These are phyloP conservation scores for Calycopis cecrops DNA, from an alignment of 1,140 invertebrate genomes.

Conservation along the genomic window DNA sequence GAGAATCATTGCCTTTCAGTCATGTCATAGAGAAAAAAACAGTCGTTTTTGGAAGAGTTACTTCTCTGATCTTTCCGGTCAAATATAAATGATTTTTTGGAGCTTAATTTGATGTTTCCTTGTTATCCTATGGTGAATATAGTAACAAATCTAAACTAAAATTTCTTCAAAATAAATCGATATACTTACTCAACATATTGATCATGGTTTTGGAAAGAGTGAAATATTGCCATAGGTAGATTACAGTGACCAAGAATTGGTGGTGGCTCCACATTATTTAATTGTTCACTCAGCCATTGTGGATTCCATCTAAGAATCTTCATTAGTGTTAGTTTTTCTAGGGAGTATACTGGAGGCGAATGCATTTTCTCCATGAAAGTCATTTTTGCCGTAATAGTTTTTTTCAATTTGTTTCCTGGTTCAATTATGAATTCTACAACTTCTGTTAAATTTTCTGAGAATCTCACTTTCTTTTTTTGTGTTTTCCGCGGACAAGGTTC, in stretches of 20 bases:
- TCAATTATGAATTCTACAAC: constrained; percentile 51
- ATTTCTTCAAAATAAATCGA: not conserved
- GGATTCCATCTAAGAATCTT: constrained; percentile 61
- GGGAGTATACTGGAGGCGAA: constrained; percentile 43
- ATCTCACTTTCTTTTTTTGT: constrained; percentile 20
- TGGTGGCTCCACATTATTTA: constrained; percentile 44
- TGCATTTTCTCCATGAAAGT: constrained; percentile 35
- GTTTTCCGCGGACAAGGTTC: constrained; percentile 8
- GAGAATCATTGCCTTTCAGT: no score
- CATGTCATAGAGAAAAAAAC: no score
- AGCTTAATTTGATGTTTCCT: no score
- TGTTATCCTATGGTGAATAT: no score
- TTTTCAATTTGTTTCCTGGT: constrained; percentile 56
- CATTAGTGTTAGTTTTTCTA: constrained; percentile 53
- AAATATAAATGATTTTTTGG: no score
- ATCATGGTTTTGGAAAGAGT: constrained; percentile 45
- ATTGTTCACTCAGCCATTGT: constrained; percentile 57
- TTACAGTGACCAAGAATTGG: constrained; percentile 56
- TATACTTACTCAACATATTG: constrained; percentile 59
- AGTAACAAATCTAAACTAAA: no score
- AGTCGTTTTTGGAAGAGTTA: no score
- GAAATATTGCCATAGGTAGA: constrained; percentile 43
- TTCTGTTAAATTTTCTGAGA: constrained; percentile 38
- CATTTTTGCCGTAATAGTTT: constrained; percentile 47
- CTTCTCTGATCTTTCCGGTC: no score